These are phyloP conservation scores for Linurgus olivaceus DNA, from an alignment of 2,797 vertebrate genomes.

Conservation along the genomic window DNA sequence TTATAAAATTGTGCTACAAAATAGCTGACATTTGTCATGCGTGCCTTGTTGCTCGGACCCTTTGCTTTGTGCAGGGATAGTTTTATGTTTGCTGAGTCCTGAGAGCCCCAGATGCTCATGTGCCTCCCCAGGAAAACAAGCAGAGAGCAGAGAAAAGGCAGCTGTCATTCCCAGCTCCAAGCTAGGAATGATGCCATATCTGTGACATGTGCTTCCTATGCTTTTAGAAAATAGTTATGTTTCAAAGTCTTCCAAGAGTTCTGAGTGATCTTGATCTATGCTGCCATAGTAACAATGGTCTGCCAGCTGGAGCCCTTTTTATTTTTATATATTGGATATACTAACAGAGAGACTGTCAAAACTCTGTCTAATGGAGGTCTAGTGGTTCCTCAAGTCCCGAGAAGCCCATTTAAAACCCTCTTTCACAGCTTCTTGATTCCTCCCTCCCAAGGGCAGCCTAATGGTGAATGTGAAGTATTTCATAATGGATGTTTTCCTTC, in stretches of 20 bases:
- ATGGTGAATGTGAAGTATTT: conserved; percentile 18
- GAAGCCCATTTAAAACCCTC: not conserved
- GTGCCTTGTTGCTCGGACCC: not conserved
- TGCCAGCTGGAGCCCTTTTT: not conserved
- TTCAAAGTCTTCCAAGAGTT: not conserved
- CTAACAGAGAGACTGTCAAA: not conserved
- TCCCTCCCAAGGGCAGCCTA: not conserved
- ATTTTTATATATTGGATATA: not conserved
- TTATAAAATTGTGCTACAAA: not conserved
- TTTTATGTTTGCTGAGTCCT: not conserved
- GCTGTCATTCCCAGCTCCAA: not conserved
- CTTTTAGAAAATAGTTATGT: not conserved
- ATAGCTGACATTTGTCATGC: not conserved
- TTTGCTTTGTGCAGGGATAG: not conserved
- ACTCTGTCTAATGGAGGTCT: not conserved
- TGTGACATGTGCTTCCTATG: not conserved
- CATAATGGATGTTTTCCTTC: conserved; percentile 10
- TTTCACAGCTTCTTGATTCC: conserved; percentile 7
- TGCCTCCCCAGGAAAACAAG: not conserved
- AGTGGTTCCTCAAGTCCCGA: not conserved
- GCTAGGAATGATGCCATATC: not conserved
- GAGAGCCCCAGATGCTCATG: not conserved
- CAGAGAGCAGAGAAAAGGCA: not conserved
- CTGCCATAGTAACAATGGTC: not conserved
- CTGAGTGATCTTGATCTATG: not conserved